A percentile compares a stretch with the other conserved stretches of the same genome.
phyloP scores from a whole-genome alignment of 2,888 invertebrate genomes.

The Aporophyla nigra region DNA sequence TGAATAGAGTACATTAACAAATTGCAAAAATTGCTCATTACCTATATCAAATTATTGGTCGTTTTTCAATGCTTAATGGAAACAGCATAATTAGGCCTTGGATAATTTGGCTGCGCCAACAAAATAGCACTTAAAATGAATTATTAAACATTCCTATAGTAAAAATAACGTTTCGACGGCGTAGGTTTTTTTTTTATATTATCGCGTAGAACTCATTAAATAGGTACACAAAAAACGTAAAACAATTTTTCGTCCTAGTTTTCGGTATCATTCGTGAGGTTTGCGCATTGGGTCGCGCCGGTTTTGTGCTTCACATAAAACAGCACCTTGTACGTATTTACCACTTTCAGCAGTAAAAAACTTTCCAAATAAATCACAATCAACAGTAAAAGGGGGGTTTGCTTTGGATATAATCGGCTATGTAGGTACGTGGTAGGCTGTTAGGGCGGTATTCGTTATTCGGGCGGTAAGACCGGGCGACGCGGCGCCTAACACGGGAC shows the following conservation, averaged over 20 bases:
- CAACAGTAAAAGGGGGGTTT: slow-evolving; percentile 42
- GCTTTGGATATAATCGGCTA: slow-evolving; percentile 54
- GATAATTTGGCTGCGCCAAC: slow-evolving; percentile 20
- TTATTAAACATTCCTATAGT: slow-evolving; percentile 3
- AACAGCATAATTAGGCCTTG: slow-evolving; percentile 3
- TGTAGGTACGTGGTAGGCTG: slow-evolving; percentile 62
- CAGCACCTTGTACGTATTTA: slow-evolving; percentile 71
- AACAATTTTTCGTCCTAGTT: slow-evolving; percentile 77
- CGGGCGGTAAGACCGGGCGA: slow-evolving; percentile 83
- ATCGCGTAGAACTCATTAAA: slow-evolving; percentile 29
- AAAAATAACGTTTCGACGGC: background rate
- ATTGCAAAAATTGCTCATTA: slow-evolving; percentile 2
- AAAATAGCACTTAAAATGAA: background rate
- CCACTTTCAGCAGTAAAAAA: slow-evolving; percentile 41
- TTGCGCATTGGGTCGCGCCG: slow-evolving; percentile 89
- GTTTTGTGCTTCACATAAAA: slow-evolving; percentile 77
- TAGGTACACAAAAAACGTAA: slow-evolving; percentile 53
- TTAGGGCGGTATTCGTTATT: slow-evolving; percentile 73
- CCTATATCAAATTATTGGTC: background rate
- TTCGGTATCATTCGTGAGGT: slow-evolving; percentile 81
- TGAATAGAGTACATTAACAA: slow-evolving; percentile 2
- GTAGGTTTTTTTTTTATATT: background rate
- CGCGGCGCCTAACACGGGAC: slow-evolving; percentile 89
- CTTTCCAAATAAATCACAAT: slow-evolving; percentile 50
- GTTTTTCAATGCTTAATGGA: slow-evolving; percentile 3